Evolutionary conservation across 2,888 invertebrate genomes (phyloP).

Genomic region (Mimumesa dahlbomi): DNA sequence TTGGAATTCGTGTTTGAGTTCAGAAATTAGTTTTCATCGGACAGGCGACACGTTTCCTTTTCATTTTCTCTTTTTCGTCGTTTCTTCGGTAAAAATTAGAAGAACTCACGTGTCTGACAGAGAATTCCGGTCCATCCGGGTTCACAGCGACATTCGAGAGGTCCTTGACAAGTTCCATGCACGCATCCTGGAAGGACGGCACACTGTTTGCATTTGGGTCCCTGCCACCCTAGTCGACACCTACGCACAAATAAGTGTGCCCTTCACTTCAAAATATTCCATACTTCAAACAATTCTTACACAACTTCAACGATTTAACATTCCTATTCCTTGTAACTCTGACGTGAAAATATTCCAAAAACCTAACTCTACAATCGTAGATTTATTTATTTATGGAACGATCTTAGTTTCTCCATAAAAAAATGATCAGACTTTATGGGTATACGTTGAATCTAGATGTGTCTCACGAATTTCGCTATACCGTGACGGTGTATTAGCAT

Average conservation of each 20-base stretch:
- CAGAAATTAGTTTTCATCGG: neutral
- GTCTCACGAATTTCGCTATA: too few relatives aligned
- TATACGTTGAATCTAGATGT: too few relatives aligned
- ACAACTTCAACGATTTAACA: too few relatives aligned
- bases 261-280: neutral
- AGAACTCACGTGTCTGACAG: conserved; percentile 90
- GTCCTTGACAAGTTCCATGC: conserved; percentile 93
- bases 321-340: too few relatives aligned
- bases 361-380: too few relatives aligned
- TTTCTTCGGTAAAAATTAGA: neutral
- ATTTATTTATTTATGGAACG: too few relatives aligned
- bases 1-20: too few relatives aligned
- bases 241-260: conserved; percentile 75
- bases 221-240: conserved; percentile 95
- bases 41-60: neutral
- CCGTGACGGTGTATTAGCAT: too few relatives aligned
- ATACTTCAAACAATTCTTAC: too few relatives aligned
- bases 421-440: too few relatives aligned
- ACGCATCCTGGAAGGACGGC: conserved; percentile 94
- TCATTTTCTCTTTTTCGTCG: neutral
- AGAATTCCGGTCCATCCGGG: conserved; percentile 95
- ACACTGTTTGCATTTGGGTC: conserved; percentile 92
- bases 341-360: too few relatives aligned
- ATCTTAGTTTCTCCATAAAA: too few relatives aligned
- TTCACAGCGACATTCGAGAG: conserved; percentile 93